These are phyloP conservation scores for Hylaeus volcanicus DNA, from an alignment of 1,140 invertebrate genomes.

Conservation along the genomic window DNA sequence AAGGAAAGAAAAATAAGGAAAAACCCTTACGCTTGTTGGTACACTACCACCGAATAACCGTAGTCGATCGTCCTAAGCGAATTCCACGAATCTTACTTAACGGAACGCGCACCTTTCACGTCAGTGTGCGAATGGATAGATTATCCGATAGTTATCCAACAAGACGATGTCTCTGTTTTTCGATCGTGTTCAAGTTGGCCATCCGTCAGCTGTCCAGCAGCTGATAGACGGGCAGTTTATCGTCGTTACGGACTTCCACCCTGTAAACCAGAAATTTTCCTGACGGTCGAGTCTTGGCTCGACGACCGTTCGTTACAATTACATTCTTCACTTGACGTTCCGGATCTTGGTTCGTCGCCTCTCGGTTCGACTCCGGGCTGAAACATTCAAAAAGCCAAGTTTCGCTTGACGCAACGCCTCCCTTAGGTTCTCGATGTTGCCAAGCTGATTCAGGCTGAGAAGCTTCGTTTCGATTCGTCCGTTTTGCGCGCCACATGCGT, in stretches of 20 bases:
- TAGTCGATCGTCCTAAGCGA: neutral
- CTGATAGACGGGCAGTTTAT: constrained; percentile 54
- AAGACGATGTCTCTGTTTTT: neutral
- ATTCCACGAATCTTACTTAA: neutral
- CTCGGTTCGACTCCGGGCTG: constrained; percentile 35
- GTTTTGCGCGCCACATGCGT: constrained; percentile 55
- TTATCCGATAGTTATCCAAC: constrained; percentile 18
- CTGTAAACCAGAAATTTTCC: neutral
- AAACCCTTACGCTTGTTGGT: neutral
- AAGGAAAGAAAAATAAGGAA: neutral
- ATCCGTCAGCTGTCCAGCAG: constrained; percentile 67
- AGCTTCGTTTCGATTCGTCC: constrained; percentile 49
- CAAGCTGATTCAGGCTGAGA: constrained; percentile 62
- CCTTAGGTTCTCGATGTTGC: constrained; percentile 64
- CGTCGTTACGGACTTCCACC: constrained; percentile 25
- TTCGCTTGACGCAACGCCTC: constrained; percentile 60
- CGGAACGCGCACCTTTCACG: neutral
- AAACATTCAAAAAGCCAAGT: constrained; percentile 71
- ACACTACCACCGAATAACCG: constrained; percentile 4
- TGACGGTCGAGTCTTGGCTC: constrained; percentile 1
- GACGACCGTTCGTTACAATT: constrained; percentile 23
- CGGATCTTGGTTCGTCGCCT: constrained; percentile 54
- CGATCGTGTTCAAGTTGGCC: constrained; percentile 38
- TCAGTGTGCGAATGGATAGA: neutral
- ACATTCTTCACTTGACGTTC: constrained; percentile 46